phyloP scores from a whole-genome alignment of 2,797 vertebrate genomes.

The Hydrocynus forskahlii region DNA sequence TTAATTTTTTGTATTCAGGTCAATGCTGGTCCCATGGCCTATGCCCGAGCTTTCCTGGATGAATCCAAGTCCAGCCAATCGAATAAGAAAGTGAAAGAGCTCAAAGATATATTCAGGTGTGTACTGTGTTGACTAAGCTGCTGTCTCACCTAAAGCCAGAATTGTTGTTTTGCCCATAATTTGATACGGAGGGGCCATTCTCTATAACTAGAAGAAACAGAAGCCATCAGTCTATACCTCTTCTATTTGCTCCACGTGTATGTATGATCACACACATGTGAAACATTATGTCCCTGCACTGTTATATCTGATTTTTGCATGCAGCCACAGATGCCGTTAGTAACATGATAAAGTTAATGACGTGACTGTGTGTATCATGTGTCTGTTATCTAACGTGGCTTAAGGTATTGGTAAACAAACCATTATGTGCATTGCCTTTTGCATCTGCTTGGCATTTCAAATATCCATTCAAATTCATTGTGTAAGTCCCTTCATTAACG shows the following conservation, averaged over 20 bases:
- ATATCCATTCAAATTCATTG: background rate
- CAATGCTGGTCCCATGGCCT: constrained; percentile 96
- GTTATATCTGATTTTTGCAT: background rate
- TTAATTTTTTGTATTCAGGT: constrained; percentile 77
- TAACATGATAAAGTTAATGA: background rate
- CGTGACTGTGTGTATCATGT: background rate
- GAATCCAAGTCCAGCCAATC: constrained; percentile 86
- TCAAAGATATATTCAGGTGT: constrained; percentile 95
- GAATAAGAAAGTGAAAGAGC: constrained; percentile 89
- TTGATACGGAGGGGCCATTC: background rate
- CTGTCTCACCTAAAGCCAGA: background rate
- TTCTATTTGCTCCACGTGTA: background rate
- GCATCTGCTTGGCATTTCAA: background rate
- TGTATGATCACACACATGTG: background rate
- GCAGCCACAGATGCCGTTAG: background rate
- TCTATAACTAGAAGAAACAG: background rate
- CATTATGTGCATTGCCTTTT: background rate
- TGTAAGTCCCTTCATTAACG: background rate
- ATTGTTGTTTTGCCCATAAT: background rate
- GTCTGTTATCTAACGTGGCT: background rate
- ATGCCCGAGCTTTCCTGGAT: constrained; percentile 93
- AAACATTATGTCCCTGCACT: background rate
- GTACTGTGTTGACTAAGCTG: background rate
- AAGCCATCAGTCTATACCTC: background rate
- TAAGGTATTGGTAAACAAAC: background rate